phyloP scores from a whole-genome alignment of 2,113 vertebrate genomes.

The Cheirogaleus medius region DNA sequence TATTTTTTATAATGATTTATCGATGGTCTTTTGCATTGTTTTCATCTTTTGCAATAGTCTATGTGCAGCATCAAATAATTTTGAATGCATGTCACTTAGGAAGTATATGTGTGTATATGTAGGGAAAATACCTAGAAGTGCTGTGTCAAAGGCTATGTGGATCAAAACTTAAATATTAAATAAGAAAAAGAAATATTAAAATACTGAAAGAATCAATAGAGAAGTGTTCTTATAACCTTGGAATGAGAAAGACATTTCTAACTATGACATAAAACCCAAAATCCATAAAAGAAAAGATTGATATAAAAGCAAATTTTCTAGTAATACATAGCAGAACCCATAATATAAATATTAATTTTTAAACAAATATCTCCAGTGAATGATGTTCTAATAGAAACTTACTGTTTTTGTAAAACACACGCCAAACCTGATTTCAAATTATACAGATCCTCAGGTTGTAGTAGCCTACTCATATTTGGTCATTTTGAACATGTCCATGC shows the following conservation, averaged over 20 bases:
- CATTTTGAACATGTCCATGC: not conserved
- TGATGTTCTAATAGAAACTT: not conserved
- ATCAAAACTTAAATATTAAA: not conserved
- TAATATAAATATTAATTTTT: not conserved
- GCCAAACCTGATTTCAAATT: not conserved
- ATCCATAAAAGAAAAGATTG: not conserved
- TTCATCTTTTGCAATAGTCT: not conserved
- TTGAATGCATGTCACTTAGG: not conserved
- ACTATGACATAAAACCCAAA: not conserved
- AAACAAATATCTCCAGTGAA: not conserved
- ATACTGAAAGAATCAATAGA: not conserved
- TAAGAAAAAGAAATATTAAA: not conserved
- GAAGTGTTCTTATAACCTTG: not conserved
- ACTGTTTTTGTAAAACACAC: not conserved
- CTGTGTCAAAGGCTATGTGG: not conserved
- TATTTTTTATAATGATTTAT: not conserved
- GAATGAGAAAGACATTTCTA: not conserved
- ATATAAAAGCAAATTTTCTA: not conserved
- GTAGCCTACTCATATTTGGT: not conserved
- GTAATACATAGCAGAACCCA: not conserved
- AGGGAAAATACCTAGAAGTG: not conserved
- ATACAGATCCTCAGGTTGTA: not conserved
- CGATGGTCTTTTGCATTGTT: not conserved
- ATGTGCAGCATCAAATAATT: not conserved
- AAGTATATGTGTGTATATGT: not conserved